Percentiles rank a stretch among this genome's conserved stretches.
Conservation (phyloP, 30 jellyfish, hydroid and myxozoan genomes). For the Aurelia aurita complex sp. Pacific region DNA sequence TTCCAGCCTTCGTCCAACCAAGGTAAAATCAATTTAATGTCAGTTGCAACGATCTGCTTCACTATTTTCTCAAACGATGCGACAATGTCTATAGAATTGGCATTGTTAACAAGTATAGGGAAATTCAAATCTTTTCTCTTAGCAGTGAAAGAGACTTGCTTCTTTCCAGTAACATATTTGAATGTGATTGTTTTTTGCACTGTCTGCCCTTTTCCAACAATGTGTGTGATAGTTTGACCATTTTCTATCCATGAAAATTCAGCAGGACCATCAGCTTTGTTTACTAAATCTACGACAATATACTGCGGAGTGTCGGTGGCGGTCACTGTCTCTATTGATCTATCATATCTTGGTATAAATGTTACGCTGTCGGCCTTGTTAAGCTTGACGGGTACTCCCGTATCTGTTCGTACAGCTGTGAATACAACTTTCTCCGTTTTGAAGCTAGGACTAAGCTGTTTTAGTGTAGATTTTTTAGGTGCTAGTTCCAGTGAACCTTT, state of each 20-base stretch:
- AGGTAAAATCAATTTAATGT: not conserved
- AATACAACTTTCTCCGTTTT: not conserved
- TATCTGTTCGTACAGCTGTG: not conserved
- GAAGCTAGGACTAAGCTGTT: not conserved
- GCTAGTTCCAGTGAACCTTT: not conserved
- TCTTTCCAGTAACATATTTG: not conserved
- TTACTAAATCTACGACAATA: not conserved
- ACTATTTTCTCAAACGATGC: constrained; percentile 37
- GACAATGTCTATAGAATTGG: constrained; percentile 2
- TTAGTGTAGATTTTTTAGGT: not conserved
- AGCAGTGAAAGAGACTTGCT: constrained; percentile 26
- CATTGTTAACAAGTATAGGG: constrained; percentile 12
- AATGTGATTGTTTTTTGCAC: not conserved
- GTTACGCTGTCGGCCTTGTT: not conserved
- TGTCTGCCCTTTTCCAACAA: not conserved
- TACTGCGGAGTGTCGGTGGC: constrained; percentile 1
- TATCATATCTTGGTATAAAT: not conserved
- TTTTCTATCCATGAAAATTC: constrained; percentile 12
- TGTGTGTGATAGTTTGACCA: not conserved
- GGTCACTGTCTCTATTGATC: not conserved
- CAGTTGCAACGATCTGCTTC: constrained; percentile 21
- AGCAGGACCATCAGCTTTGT: constrained; percentile 34
- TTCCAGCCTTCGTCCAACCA: constrained; percentile 7
- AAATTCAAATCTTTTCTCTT: not conserved
- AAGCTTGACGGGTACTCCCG: not conserved